Conservation (phyloP, 2,797 vertebrate genomes). For the Urocyon cinereoargenteus region DNA sequence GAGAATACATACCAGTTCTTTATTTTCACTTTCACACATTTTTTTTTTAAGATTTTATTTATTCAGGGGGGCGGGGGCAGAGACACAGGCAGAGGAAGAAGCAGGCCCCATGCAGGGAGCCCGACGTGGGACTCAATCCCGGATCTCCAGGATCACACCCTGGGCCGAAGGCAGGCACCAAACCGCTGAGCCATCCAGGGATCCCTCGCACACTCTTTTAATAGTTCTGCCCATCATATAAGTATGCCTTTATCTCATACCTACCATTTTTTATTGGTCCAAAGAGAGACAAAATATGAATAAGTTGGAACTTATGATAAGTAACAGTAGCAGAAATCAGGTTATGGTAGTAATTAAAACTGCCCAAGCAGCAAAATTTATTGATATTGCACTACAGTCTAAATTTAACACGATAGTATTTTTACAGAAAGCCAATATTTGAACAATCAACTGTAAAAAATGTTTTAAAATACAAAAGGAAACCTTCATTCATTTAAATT, state of each 20-base stretch:
- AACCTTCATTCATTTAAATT: slow-evolving; percentile 12
- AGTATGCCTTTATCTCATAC: slow-evolving; percentile 41
- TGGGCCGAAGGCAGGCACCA: too few relatives aligned
- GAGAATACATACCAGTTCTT: slow-evolving; percentile 25
- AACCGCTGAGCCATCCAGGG: too few relatives aligned
- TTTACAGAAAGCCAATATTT: slow-evolving; percentile 80
- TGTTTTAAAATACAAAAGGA: slow-evolving; percentile 62
- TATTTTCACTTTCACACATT: neutral
- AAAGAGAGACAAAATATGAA: slow-evolving; percentile 50
- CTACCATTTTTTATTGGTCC: slow-evolving; percentile 38
- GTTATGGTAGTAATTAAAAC: slow-evolving; percentile 58
- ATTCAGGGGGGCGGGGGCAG: too few relatives aligned
- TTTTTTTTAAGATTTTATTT: too few relatives aligned
- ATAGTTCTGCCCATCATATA: slow-evolving; percentile 31
- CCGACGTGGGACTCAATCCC: too few relatives aligned
- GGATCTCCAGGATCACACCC: too few relatives aligned
- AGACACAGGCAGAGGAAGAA: too few relatives aligned
- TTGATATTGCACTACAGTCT: slow-evolving; percentile 68
- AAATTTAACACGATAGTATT: slow-evolving; percentile 67
- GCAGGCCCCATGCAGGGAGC: too few relatives aligned
- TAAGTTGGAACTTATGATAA: slow-evolving; percentile 32
- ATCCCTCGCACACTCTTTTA: neutral
- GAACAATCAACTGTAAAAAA: slow-evolving; percentile 74
- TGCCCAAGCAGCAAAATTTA: slow-evolving; percentile 67
- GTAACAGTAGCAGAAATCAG: slow-evolving; percentile 57